Evolutionary conservation across 1,140 invertebrate genomes (phyloP), one percentile per base, ranked within the genome.

Genomic region (Trypoxylus dichotomus): DNA sequence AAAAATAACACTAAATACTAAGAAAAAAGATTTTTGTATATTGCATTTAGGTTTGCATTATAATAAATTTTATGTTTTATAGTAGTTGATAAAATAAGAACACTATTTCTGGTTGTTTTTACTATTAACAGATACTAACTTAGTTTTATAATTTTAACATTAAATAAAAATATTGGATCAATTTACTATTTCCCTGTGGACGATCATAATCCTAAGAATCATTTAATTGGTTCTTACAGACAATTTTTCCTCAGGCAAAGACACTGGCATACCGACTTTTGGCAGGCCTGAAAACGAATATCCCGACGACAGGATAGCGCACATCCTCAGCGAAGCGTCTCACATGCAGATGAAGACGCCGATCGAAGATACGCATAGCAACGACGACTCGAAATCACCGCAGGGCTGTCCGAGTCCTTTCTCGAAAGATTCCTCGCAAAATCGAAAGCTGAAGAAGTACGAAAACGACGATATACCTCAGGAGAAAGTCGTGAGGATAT

Each of bases 401-500:
- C 89, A 92, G 24, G 91, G 92, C 41, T 94, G 93, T 86, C 90
- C 89, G 27, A 93, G 92, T 75, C 93, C 93, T 0, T 94, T 94
- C 84, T 93, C 91, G 78, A 93, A 92, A 82, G 91, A 89, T 80
- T 91, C 87, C 82, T 92, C 89, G 83, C 90, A 92, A 85, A 93
- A 92, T 80, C 90, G 93, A 86, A 90, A 94, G 86, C 87, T 95
- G 77, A 92, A 94, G 82, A 94, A 96, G 83, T 94, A 95, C 85
- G 94, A 96, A 86, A 96, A 97, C 85, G 96, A 97, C 85, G 96
- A 98, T 88, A 95, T 98, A 87, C 94, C 97, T 63, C 97, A 98
- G 87, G 98, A 99, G 85, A 98, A 99, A 88, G 96, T 99, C 81
- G 93, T 96, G 15, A 91, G 96, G 83, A 97, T 99, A 83, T 99